These are phyloP conservation scores for Cantharis flavilabris DNA, from an alignment of 2,888 invertebrate species.

Conservation along the genomic window DNA sequence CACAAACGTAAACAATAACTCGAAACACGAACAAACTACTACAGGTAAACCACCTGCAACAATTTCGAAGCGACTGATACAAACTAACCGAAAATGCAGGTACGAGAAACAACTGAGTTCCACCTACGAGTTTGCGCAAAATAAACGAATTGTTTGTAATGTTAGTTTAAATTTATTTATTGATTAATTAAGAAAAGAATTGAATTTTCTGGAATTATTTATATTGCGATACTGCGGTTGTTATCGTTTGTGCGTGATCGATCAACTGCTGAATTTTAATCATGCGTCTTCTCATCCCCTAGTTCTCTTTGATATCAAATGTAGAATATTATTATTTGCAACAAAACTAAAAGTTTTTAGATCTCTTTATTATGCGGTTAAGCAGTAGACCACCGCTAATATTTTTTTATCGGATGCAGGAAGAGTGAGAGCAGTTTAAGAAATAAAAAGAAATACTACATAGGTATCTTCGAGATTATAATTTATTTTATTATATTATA, in stretches of 20 bases:
- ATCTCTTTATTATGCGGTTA: too few relatives aligned
- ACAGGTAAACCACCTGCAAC: not conserved
- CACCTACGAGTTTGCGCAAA: conserved; percentile 23
- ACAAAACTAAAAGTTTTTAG: not conserved
- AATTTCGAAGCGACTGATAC: conserved; percentile 15
- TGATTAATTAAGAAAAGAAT: not conserved
- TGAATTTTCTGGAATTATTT: not conserved
- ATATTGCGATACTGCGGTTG: not conserved
- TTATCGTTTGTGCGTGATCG: not conserved
- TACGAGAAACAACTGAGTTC: conserved; percentile 1
- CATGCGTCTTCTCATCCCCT: not conserved
- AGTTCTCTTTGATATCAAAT: not conserved
- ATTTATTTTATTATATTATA: too few relatives aligned
- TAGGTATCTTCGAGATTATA: too few relatives aligned
- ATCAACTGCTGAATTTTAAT: not conserved
- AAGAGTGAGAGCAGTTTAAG: too few relatives aligned
- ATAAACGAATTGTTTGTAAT: not conserved
- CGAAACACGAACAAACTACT: not conserved
- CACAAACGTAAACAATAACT: not conserved
- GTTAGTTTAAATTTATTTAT: not conserved
- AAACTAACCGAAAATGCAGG: conserved; percentile 16
- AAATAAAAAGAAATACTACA: too few relatives aligned
- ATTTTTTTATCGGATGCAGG: too few relatives aligned
- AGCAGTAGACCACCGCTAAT: too few relatives aligned
- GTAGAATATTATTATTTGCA: not conserved